phyloP scores from a whole-genome alignment of 2,797 vertebrate species.

The Rallus crepitans region DNA sequence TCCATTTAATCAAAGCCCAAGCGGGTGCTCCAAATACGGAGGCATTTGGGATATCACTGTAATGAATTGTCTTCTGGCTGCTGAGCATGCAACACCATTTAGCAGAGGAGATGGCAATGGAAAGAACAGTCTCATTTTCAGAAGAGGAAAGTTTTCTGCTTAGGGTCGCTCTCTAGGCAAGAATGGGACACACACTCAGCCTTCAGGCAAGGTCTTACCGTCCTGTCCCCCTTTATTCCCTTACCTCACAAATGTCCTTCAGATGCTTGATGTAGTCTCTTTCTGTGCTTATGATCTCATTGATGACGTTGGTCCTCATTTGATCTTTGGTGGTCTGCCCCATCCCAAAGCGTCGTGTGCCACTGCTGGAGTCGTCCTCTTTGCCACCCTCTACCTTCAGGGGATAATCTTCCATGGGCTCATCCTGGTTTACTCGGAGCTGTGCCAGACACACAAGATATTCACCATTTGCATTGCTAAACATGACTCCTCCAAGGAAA shows the following conservation, averaged over 20 bases:
- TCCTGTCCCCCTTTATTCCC: background rate
- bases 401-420: constrained; percentile 89
- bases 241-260: constrained; percentile 96
- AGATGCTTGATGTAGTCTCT: constrained; percentile 97
- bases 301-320: constrained; percentile 97
- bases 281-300: constrained; percentile 96
- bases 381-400: constrained; percentile 80
- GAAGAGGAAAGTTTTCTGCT: background rate
- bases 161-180: background rate
- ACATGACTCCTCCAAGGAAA: background rate
- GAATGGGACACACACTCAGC: background rate
- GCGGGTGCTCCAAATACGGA: background rate
- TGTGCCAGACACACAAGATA: constrained; percentile 39
- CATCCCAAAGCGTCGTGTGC: constrained; percentile 80
- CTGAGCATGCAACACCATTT: background rate
- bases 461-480: background rate
- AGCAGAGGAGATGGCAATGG: background rate
- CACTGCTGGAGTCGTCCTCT: constrained; percentile 70
- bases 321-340: constrained; percentile 92
- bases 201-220: background rate
- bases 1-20: constrained; percentile 20
- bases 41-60: background rate
- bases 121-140: background rate
- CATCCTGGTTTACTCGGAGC: constrained; percentile 96
- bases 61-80: background rate